Evolutionary conservation across 2,113 vertebrate species (phyloP).

Genomic region (Cyphomyrus plagiostoma): DNA sequence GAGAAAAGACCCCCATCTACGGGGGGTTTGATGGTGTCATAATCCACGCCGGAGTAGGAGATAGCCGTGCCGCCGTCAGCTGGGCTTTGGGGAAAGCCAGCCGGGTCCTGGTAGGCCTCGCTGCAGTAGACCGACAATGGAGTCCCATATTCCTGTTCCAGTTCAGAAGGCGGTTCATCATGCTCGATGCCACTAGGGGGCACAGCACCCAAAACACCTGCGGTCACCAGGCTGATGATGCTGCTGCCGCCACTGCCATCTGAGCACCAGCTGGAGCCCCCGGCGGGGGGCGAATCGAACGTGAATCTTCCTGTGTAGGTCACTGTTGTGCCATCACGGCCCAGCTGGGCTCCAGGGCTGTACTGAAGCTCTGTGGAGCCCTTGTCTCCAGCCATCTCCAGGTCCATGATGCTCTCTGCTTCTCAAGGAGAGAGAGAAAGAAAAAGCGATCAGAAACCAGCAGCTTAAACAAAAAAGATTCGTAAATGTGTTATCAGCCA

Average conservation of each 20-base stretch:
- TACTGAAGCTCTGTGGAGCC: conserved; percentile 67
- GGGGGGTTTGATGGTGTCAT: conserved; percentile 60
- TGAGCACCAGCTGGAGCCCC: conserved; percentile 71
- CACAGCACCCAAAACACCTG: conserved; percentile 70
- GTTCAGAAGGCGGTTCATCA: conserved; percentile 66
- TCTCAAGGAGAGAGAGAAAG: conserved; percentile 20
- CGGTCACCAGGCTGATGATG: conserved; percentile 78
- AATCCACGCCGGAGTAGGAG: conserved; percentile 70
- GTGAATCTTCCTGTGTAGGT: conserved; percentile 80
- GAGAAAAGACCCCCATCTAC: conserved; percentile 71
- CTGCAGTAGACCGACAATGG: conserved; percentile 67
- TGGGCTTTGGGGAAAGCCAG: conserved; percentile 67
- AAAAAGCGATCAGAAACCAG: background rate
- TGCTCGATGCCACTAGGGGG: conserved; percentile 58
- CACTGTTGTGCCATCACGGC: conserved; percentile 70
- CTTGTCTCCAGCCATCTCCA: conserved; percentile 73
- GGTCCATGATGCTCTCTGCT: conserved; percentile 76
- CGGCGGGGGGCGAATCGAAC: conserved; percentile 63
- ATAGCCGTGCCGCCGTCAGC: conserved; percentile 31
- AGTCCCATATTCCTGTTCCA: conserved; percentile 69
- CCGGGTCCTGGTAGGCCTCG: conserved; percentile 71
- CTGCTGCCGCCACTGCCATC: conserved; percentile 58
- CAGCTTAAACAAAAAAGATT: background rate
- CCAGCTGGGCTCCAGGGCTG: conserved; percentile 66
- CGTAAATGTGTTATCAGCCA: background rate